A percentile compares a stretch with the other conserved stretches of the same genome.
Conservation (phyloP, 2,113 vertebrate species). For the Emydura subglobosa region DNA sequence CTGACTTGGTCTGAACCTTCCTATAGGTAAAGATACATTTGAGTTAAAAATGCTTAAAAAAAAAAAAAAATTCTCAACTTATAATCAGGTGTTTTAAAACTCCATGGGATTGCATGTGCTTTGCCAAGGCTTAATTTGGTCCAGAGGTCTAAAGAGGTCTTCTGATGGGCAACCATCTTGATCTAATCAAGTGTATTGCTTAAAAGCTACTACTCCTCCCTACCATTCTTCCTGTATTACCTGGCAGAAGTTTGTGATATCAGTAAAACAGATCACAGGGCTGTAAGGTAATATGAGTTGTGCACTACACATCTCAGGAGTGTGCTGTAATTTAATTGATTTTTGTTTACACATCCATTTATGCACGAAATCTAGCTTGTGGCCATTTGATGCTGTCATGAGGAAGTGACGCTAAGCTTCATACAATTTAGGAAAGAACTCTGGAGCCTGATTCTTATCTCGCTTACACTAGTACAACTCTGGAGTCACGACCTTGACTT, state of each 20-base stretch:
- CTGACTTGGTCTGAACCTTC: not conserved
- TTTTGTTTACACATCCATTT: not conserved
- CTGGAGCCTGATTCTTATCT: not conserved
- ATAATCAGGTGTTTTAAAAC: not conserved
- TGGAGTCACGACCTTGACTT: rapidly evolving
- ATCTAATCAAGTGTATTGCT: not conserved
- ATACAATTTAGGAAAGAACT: not conserved
- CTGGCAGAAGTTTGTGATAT: not conserved
- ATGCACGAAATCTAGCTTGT: not conserved
- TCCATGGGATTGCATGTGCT: not conserved
- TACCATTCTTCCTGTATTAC: not conserved
- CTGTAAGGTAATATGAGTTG: not conserved
- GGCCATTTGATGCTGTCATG: not conserved
- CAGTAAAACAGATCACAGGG: not conserved
- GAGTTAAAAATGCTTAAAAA: not conserved
- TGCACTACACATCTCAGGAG: not conserved
- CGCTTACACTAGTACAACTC: not conserved
- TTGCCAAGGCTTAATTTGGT: not conserved
- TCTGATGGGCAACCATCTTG: not conserved
- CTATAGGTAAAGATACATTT: not conserved
- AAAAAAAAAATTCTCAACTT: not conserved
- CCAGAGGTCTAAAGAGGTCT: not conserved
- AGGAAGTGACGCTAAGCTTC: not conserved
- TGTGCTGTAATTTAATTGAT: not conserved
- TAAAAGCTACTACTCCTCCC: not conserved